A percentile compares a stretch with the other conserved stretches of the same genome.
These are phyloP conservation scores for Eupithecia inturbata DNA, from an alignment of 2,888 invertebrate genomes.

Conservation along the genomic window DNA sequence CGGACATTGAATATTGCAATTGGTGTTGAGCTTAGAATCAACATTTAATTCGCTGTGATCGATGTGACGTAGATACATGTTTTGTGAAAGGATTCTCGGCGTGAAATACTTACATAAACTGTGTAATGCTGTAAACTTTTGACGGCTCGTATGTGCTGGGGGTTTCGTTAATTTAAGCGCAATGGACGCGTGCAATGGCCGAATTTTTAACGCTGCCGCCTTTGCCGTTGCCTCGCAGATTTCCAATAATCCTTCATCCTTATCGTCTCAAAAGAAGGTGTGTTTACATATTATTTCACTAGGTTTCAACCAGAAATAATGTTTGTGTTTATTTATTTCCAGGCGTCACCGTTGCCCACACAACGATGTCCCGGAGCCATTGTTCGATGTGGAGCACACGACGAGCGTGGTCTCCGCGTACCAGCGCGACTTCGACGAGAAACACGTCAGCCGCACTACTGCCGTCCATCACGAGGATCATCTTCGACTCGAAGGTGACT, in stretches of 20 bases:
- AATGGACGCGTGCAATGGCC: slow-evolving; percentile 79
- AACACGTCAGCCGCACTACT: slow-evolving; percentile 85
- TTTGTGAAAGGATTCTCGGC: slow-evolving; percentile 21
- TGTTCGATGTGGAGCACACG: slow-evolving; percentile 84
- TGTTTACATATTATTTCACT: not conserved
- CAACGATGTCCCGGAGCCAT: slow-evolving; percentile 85
- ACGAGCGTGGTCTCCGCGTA: slow-evolving; percentile 85
- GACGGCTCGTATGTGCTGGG: slow-evolving; percentile 45
- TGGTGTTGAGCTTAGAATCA: slow-evolving; percentile 31
- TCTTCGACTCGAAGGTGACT: slow-evolving; percentile 88
- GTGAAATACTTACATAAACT: slow-evolving; percentile 36
- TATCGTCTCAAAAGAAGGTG: slow-evolving; percentile 78
- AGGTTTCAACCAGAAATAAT: not conserved
- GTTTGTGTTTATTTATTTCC: slow-evolving; percentile 40
- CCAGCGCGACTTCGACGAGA: slow-evolving; percentile 86
- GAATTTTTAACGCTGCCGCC: slow-evolving; percentile 75
- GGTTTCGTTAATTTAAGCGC: slow-evolving; percentile 53
- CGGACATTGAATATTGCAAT: slow-evolving; percentile 19
- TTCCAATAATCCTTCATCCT: slow-evolving; percentile 70
- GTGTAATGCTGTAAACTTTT: slow-evolving; percentile 50
- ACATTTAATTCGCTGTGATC: slow-evolving; percentile 29
- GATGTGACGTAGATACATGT: slow-evolving; percentile 15
- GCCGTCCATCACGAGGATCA: slow-evolving; percentile 88
- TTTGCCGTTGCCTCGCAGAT: slow-evolving; percentile 70
- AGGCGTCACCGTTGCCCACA: slow-evolving; percentile 94